Evolutionary conservation across 2,113 vertebrate species (phyloP).

Genomic region (Pseudois nayaur): DNA sequence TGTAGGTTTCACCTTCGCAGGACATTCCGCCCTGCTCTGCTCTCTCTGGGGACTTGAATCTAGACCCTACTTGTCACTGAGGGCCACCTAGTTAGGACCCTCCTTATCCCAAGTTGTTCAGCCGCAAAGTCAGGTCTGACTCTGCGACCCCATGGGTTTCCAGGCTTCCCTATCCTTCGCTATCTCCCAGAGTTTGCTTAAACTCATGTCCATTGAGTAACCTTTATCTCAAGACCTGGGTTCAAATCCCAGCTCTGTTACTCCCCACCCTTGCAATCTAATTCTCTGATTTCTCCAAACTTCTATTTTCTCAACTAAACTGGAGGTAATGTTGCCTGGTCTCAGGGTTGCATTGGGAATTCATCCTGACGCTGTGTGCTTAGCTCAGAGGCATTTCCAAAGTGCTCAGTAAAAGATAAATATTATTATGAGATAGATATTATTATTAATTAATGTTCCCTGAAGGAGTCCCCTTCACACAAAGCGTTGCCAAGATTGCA

Average conservation of each 20-base stretch:
- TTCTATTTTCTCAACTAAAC: not conserved
- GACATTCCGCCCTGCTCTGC: not conserved
- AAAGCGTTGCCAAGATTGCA: not conserved
- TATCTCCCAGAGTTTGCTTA: not conserved
- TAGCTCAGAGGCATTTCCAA: not conserved
- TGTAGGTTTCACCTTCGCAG: fast-evolving
- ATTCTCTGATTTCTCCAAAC: not conserved
- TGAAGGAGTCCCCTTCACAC: not conserved
- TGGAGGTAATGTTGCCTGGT: not conserved
- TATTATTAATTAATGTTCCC: not conserved
- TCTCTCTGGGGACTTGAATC: not conserved
- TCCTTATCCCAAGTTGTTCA: not conserved
- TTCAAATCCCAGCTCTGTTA: not conserved
- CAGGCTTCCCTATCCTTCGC: not conserved
- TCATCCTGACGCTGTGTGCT: not conserved
- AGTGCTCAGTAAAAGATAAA: not conserved
- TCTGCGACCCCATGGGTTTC: not conserved
- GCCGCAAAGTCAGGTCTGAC: not conserved
- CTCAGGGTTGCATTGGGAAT: not conserved
- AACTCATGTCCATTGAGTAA: not conserved
- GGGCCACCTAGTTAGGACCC: not conserved
- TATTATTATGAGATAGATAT: not conserved
- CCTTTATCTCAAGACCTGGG: not conserved
- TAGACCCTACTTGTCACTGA: not conserved
- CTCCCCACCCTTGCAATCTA: not conserved